Percentiles rank a stretch among this genome's conserved stretches.
Conservation (phyloP, 1,140 invertebrate genomes). For the Ectropis grisescens region DNA sequence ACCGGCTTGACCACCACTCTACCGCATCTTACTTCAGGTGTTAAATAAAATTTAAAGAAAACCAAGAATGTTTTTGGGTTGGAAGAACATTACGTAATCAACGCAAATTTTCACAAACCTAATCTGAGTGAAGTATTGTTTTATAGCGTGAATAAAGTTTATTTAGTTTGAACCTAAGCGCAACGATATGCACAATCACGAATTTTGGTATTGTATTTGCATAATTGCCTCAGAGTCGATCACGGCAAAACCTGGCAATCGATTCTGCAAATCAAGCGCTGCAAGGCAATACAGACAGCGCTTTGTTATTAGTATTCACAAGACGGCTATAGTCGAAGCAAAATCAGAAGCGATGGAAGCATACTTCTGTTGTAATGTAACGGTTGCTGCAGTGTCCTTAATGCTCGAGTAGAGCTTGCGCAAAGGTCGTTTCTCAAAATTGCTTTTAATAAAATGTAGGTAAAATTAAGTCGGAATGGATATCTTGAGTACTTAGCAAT, state of each 20-base stretch:
- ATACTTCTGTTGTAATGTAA: constrained; percentile 26
- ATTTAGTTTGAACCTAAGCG: neutral
- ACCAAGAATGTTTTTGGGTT: too few species aligned
- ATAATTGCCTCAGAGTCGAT: constrained; percentile 11
- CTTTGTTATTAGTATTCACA: constrained; percentile 8
- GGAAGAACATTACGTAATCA: too few species aligned
- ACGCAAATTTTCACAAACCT: too few species aligned
- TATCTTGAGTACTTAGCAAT: too few species aligned
- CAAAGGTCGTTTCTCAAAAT: constrained; percentile 38
- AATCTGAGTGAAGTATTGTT: too few species aligned
- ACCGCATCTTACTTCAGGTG: constrained; percentile 13
- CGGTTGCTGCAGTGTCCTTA: constrained; percentile 31
- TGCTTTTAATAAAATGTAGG: constrained; percentile 15
- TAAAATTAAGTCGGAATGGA: constrained; percentile 6
- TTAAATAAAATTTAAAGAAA: too few species aligned
- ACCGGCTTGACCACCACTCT: constrained; percentile 19
- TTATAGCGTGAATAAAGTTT: neutral
- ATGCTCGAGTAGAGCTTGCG: constrained; percentile 38
- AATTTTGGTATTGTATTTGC: constrained; percentile 16
- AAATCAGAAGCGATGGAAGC: constrained; percentile 17
- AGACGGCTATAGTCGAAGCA: constrained; percentile 7
- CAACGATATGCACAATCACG: constrained; percentile 12
- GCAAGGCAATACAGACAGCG: constrained; percentile 3
- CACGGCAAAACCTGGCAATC: constrained; percentile 6
- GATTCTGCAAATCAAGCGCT: constrained; percentile 6